phyloP scores from a whole-genome alignment of 2,797 vertebrate species.

The Sebastes matsubarae region DNA sequence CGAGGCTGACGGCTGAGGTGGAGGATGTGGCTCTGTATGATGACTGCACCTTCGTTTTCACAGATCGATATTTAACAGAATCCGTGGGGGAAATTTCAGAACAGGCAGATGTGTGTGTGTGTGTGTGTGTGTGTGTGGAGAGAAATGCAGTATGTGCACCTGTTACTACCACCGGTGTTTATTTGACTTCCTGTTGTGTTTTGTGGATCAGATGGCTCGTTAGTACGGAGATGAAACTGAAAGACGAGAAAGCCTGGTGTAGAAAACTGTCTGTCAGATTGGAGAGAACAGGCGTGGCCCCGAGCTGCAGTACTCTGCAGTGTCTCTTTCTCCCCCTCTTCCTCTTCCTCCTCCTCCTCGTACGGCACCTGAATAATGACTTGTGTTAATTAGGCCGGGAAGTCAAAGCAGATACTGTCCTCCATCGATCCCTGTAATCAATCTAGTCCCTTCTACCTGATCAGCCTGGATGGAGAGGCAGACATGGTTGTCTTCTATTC shows the following conservation, averaged over 20 bases:
- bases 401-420: slow-evolving; percentile 66
- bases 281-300: slow-evolving; percentile 62
- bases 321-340: slow-evolving; percentile 16
- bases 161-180: slow-evolving; percentile 3
- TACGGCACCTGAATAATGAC: slow-evolving; percentile 56
- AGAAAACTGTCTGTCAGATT: slow-evolving; percentile 34
- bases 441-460: slow-evolving; percentile 26
- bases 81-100: background rate
- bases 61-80: background rate
- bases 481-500: slow-evolving; percentile 26
- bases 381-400: slow-evolving; percentile 69
- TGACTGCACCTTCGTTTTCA: background rate
- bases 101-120: background rate
- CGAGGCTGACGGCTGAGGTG: background rate
- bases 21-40: background rate
- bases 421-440: slow-evolving; percentile 71
- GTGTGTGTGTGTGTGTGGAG: no score
- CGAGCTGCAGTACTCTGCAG: slow-evolving; percentile 74
- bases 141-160: background rate
- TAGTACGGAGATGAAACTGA: background rate
- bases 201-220: background rate
- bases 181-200: background rate
- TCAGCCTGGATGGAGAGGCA: slow-evolving; percentile 22
- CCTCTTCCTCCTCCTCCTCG: slow-evolving; percentile 18
- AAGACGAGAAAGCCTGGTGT: background rate